A percentile compares a stretch with the other conserved stretches of the same genome.
phyloP scores from a whole-genome alignment of 2,888 invertebrate genomes.

The Hydrotaea diabolus region DNA sequence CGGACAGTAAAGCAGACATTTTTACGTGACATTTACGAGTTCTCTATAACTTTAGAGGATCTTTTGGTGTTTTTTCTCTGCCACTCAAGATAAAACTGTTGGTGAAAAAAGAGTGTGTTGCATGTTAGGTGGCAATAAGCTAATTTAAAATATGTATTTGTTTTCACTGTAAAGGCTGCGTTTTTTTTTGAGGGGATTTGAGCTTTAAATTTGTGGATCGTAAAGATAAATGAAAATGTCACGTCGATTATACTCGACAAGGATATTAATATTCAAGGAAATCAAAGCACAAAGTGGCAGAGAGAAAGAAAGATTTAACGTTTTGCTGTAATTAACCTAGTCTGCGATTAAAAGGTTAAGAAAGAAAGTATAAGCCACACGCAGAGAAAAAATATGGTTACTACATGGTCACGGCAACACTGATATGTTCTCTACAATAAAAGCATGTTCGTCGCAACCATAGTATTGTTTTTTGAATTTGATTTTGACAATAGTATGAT shows the following conservation, averaged over 20 bases:
- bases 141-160: conserved; percentile 42
- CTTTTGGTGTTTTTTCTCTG: neutral
- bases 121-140: conserved; percentile 47
- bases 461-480: no score
- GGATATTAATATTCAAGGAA: conserved; percentile 24
- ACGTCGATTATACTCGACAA: neutral
- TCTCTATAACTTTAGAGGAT: conserved; percentile 40
- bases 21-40: conserved; percentile 54
- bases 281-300: neutral
- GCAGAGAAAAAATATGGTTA: no score
- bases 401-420: no score
- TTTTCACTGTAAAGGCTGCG: conserved; percentile 9
- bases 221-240: conserved; percentile 19
- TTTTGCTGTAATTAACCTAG: no score
- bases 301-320: no score
- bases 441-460: no score
- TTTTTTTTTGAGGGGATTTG: neutral
- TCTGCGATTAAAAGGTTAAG: no score
- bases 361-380: no score
- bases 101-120: conserved; percentile 18
- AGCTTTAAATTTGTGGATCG: neutral
- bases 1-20: conserved; percentile 30
- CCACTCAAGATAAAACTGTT: conserved; percentile 31
- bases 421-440: no score
- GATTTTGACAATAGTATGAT: no score